Evolutionary conservation across 2,888 invertebrate genomes (phyloP).

Genomic region (Autographa gamma): DNA sequence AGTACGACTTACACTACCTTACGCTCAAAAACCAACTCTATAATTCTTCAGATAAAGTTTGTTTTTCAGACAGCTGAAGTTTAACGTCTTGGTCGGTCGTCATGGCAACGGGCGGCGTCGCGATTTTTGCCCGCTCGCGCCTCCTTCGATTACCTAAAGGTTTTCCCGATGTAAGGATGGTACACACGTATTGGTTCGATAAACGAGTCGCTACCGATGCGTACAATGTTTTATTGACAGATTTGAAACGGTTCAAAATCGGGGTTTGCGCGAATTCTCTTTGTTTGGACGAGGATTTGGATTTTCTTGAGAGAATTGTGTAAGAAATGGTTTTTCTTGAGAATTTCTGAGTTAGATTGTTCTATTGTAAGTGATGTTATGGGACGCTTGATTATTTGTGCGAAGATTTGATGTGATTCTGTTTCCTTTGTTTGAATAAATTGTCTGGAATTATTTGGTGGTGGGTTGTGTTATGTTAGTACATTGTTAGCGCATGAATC

Average conservation of each 20-base stretch:
- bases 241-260: slow-evolving; percentile 62
- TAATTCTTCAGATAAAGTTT: slow-evolving; percentile 49
- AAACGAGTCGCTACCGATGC: slow-evolving; percentile 48
- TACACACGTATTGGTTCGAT: slow-evolving; percentile 60
- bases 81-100: slow-evolving; percentile 66
- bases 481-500: slow-evolving; percentile 6
- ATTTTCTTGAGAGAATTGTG: slow-evolving; percentile 39
- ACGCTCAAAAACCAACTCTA: slow-evolving; percentile 55
- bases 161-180: slow-evolving; percentile 74
- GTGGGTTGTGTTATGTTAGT: neutral
- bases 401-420: slow-evolving; percentile 7
- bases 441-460: neutral
- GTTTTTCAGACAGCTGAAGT: slow-evolving; percentile 57
- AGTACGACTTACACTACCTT: slow-evolving; percentile 46
- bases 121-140: slow-evolving; percentile 79
- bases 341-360: slow-evolving; percentile 33
- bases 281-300: slow-evolving; percentile 41
- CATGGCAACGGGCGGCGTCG: slow-evolving; percentile 78
- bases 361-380: slow-evolving; percentile 18
- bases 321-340: slow-evolving; percentile 35
- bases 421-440: slow-evolving; percentile 7
- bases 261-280: slow-evolving; percentile 50
- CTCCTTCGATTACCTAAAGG: slow-evolving; percentile 80
- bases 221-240: slow-evolving; percentile 65
- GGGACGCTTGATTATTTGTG: slow-evolving; percentile 41